phyloP scores from a whole-genome alignment of 2,113 vertebrate genomes.

The Perca flavescens region DNA sequence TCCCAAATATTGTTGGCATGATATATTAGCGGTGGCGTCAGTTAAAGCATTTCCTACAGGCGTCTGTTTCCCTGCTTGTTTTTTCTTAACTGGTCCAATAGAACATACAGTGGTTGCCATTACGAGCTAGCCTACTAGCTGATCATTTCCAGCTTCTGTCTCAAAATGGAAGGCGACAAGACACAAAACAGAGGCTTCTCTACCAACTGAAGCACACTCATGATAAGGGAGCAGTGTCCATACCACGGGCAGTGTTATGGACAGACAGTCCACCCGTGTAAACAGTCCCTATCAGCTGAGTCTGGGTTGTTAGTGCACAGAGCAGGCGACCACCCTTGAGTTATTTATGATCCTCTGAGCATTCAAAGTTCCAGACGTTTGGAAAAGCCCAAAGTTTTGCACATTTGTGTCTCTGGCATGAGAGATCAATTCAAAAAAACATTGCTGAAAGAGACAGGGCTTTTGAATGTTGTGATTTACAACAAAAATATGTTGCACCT shows the following conservation, averaged over 20 bases:
- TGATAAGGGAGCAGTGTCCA: constrained; percentile 4
- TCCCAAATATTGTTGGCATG: constrained; percentile 13
- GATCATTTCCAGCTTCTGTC: constrained; percentile 38
- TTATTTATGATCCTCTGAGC: constrained; percentile 55
- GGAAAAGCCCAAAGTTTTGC: constrained; percentile 25
- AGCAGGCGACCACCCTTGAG: constrained; percentile 65
- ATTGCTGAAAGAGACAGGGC: constrained; percentile 15
- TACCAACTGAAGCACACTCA: background rate
- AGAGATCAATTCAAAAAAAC: constrained; percentile 51
- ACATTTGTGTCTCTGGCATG: constrained; percentile 25
- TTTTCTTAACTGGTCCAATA: constrained; percentile 8
- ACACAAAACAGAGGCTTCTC: constrained; percentile 33
- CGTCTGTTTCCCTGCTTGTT: constrained; percentile 6
- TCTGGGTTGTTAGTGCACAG: constrained; percentile 35
- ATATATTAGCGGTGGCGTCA: background rate
- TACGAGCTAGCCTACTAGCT: background rate
- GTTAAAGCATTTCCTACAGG: constrained; percentile 22
- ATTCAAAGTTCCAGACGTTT: constrained; percentile 55
- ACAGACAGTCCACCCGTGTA: constrained; percentile 33
- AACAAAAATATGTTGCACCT: constrained; percentile 38
- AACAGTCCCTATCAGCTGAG: constrained; percentile 57
- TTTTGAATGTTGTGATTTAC: constrained; percentile 45
- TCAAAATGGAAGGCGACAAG: constrained; percentile 2
- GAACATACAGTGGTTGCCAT: constrained; percentile 16
- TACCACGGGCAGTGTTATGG: background rate